Percentiles rank a stretch among this genome's conserved stretches.
These are phyloP conservation scores for Lathamus discolor DNA, from an alignment of 2,113 vertebrate genomes.

Conservation along the genomic window DNA sequence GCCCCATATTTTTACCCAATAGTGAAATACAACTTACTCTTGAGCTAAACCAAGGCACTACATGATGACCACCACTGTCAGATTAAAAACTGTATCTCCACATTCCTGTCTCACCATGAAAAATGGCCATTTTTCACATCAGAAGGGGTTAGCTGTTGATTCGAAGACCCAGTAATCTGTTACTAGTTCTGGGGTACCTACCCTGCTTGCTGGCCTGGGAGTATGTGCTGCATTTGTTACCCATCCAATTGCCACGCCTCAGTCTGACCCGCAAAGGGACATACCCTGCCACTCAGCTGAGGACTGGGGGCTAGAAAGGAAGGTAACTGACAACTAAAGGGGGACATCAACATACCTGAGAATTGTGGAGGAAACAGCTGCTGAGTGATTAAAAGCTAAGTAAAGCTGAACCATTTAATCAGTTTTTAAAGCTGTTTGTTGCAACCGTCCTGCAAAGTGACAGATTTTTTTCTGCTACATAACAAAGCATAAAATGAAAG, in stretches of 20 bases:
- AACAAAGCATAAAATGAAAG: constrained; percentile 49
- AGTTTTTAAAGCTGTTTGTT: constrained; percentile 64
- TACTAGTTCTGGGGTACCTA: neutral
- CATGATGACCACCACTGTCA: neutral
- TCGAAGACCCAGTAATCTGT: neutral
- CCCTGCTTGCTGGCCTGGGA: neutral
- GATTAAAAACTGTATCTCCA: neutral
- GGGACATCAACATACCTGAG: neutral
- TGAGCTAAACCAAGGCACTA: neutral
- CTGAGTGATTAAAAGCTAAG: constrained; percentile 63
- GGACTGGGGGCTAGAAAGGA: neutral
- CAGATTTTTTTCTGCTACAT: constrained; percentile 60
- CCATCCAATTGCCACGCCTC: neutral
- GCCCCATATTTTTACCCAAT: rapidly evolving
- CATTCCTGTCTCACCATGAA: neutral
- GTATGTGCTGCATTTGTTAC: neutral
- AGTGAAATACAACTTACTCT: neutral
- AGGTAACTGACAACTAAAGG: neutral
- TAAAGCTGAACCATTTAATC: constrained; percentile 57
- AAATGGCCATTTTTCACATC: neutral
- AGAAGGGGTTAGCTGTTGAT: neutral
- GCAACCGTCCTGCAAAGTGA: constrained; percentile 41
- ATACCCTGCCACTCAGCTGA: neutral
- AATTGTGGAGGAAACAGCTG: constrained; percentile 51
- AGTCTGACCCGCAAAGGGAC: rapidly evolving